phyloP scores from a whole-genome alignment of 2,888 invertebrate species.

The Parasteatoda lunata region DNA sequence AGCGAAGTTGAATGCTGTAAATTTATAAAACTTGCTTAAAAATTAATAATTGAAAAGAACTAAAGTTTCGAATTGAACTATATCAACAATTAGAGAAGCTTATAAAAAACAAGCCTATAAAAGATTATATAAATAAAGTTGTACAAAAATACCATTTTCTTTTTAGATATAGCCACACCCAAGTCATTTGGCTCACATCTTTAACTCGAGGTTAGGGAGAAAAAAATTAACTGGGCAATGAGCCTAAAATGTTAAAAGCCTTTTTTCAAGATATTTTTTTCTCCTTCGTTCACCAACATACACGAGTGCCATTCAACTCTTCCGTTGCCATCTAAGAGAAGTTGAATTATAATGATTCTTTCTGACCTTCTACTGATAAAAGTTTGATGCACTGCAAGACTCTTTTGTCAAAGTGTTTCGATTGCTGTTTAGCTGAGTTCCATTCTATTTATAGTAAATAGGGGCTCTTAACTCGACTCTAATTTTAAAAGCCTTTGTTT shows the following conservation, averaged over 20 bases:
- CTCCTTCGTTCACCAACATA: not conserved
- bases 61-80: too few species aligned
- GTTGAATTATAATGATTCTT: conserved; percentile 35
- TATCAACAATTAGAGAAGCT: too few species aligned
- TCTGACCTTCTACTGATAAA: conserved; percentile 30
- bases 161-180: conserved; percentile 29
- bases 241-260: conserved; percentile 45
- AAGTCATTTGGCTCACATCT: not conserved
- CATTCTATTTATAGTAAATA: conserved; percentile 34
- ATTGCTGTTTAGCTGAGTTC: not conserved
- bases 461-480: not conserved
- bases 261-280: conserved; percentile 15
- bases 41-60: too few species aligned
- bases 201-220: conserved; percentile 2
- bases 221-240: conserved; percentile 32
- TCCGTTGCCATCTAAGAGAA: conserved; percentile 29
- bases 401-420: not conserved
- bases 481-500: not conserved
- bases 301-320: conserved; percentile 46
- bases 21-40: too few species aligned
- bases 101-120: too few species aligned
- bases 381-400: conserved; percentile 39
- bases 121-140: too few species aligned
- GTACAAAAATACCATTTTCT: too few species aligned
- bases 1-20: too few species aligned